Evolutionary conservation across 1,140 invertebrate species (phyloP).

Genomic region (Pogonomyrmex barbatus): DNA sequence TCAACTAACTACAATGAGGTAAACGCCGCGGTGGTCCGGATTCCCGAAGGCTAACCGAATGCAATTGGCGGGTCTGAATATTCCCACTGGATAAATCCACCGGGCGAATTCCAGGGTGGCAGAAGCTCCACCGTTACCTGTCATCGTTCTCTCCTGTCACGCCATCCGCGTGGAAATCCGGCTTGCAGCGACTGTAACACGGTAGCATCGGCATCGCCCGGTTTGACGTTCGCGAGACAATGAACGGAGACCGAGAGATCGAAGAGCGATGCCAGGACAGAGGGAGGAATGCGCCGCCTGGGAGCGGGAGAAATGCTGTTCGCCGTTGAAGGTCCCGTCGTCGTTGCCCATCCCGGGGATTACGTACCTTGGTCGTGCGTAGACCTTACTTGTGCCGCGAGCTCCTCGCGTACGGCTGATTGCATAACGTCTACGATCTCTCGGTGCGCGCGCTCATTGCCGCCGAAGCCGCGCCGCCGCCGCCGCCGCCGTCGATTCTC

Average conservation of each 20-base stretch:
- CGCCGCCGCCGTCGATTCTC: conserved; percentile 74
- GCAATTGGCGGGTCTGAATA: background rate
- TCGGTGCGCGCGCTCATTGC: conserved; percentile 76
- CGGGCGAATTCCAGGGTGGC: background rate
- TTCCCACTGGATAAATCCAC: conserved; percentile 30
- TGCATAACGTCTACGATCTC: conserved; percentile 74
- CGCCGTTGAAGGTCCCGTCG: conserved; percentile 60
- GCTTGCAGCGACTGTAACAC: background rate
- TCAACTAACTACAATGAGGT: background rate
- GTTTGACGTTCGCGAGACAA: conserved; percentile 31
- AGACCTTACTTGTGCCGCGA: conserved; percentile 77
- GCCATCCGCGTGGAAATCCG: background rate
- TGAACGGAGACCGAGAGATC: conserved; percentile 3
- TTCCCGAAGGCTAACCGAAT: background rate
- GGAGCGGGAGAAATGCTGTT: conserved; percentile 1
- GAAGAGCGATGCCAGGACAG: background rate
- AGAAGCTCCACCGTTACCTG: conserved; percentile 2
- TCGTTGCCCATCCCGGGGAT: conserved; percentile 78
- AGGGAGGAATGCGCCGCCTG: conserved; percentile 6
- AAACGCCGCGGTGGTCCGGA: background rate
- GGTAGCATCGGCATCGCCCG: background rate
- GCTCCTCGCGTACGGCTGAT: conserved; percentile 51
- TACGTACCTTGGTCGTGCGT: conserved; percentile 80
- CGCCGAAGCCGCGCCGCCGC: conserved; percentile 73
- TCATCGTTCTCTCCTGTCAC: conserved; percentile 20